Conservation (phyloP, 2,888 invertebrate genomes). For the Gymnosoma rotundatum region DNA sequence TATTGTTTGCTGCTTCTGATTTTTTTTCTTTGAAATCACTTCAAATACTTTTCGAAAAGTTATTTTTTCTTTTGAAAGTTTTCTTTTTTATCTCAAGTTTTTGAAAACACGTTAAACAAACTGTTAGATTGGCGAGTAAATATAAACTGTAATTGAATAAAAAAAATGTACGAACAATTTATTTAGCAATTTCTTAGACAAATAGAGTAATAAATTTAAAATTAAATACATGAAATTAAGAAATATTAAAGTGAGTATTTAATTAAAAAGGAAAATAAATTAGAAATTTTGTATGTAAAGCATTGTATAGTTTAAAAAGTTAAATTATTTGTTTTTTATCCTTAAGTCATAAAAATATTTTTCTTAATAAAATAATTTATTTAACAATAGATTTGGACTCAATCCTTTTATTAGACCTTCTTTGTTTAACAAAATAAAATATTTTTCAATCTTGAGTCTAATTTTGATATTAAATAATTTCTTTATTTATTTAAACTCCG, state of each 20-base stretch:
- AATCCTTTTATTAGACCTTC: too few species aligned
- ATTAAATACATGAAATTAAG: not conserved
- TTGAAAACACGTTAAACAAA: slow-evolving; percentile 35
- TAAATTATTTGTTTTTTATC: too few species aligned
- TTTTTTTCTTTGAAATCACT: slow-evolving; percentile 19
- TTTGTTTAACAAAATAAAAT: too few species aligned
- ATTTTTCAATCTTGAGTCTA: too few species aligned
- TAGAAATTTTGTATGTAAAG: too few species aligned
- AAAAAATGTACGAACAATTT: slow-evolving; percentile 8
- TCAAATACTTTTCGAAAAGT: slow-evolving; percentile 41
- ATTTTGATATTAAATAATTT: too few species aligned
- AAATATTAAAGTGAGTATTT: not conserved
- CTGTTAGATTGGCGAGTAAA: slow-evolving; percentile 4
- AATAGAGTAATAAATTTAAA: slow-evolving; percentile 29
- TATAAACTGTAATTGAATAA: slow-evolving; percentile 44
- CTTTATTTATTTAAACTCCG: too few species aligned
- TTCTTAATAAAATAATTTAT: too few species aligned
- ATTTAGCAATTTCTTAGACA: slow-evolving; percentile 25
- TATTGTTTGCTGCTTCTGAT: not conserved
- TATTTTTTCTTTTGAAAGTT: slow-evolving; percentile 23
- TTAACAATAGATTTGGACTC: too few species aligned
- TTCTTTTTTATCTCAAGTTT: slow-evolving; percentile 27
- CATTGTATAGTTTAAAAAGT: too few species aligned
- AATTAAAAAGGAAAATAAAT: not conserved
- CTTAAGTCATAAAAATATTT: too few species aligned